Evolutionary conservation across 2,113 vertebrate genomes (phyloP), one percentile per base, ranked within the genome.

Genomic region (Arvicanthis niloticus): DNA sequence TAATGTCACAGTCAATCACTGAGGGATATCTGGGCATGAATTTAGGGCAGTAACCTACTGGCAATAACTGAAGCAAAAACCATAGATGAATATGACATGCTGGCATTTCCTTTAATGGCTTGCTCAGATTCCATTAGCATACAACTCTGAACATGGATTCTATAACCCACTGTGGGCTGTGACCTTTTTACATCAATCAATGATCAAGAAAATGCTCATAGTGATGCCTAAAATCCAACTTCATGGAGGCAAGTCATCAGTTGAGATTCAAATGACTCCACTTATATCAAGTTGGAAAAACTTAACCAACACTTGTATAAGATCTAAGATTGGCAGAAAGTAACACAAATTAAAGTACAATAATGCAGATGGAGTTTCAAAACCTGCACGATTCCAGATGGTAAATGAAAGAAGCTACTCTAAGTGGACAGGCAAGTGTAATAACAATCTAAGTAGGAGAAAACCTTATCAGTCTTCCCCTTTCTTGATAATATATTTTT

Each of bases 361-460:
- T 10, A 73, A 3, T 80, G 40, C 1, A 22, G 5, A 11, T 31
- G n/a, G 1, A 37, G 9, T 37, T 67, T 87, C 42, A 65, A 37
- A 70, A 26, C 40, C 16, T 34, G 26, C 17, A 48, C 5, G 13
- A 34, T 40, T 56, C 5, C 17, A 58, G 24, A 58, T 17, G 29
- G 88, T 3, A 4, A 40, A 67, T 3, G 6, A 40, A 67, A n/a
- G 56, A 11, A 60, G 15, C n/a, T 48, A 67, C 5, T 51, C 31
- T 12, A 84, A 0, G 17, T 51, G 19, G 0, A 56, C 0, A 51
- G 0, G 5, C 37, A 26, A 51, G 3, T 4, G 3, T 9, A 37
- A 24, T 68, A 67, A 22, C 7, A 56, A 3, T 70, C 24, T 37
- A 76, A 3, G 17, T 58, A 29, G 24, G 31, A 12, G 12, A 12